A percentile compares a stretch with the other conserved stretches of the same genome.
Evolutionary conservation across 1,140 invertebrate species (phyloP).

Genomic region (Drosophila aff.): DNA sequence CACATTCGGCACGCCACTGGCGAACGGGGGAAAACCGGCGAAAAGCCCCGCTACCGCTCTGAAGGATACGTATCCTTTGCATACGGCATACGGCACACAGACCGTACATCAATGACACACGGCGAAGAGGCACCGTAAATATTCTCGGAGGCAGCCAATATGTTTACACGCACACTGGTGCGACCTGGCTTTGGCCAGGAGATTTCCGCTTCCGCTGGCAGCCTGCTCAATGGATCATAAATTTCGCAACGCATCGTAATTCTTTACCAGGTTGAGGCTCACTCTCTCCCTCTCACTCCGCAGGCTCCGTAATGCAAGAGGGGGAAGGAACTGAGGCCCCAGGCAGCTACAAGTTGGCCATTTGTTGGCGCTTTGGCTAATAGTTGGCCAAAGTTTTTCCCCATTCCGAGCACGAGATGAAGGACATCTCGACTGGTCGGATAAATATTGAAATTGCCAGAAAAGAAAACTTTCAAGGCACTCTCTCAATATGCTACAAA

Average conservation of each 20-base stretch:
- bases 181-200: slow-evolving; percentile 21
- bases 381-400: slow-evolving; percentile 71
- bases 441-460: slow-evolving; percentile 64
- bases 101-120: slow-evolving; percentile 79
- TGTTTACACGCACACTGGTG: slow-evolving; percentile 77
- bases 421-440: slow-evolving; percentile 53
- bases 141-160: slow-evolving; percentile 74
- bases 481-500: slow-evolving; percentile 52
- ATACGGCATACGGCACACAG: slow-evolving; percentile 46
- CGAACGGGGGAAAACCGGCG: neutral
- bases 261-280: slow-evolving; percentile 55
- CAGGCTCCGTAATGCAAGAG: neutral
- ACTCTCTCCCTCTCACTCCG: neutral
- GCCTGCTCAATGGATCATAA: slow-evolving; percentile 76
- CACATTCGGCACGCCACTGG: slow-evolving; percentile 44
- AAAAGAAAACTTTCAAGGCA: slow-evolving; percentile 52
- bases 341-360: slow-evolving; percentile 70
- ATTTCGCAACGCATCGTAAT: slow-evolving; percentile 72
- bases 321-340: neutral
- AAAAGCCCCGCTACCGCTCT: neutral
- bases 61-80: slow-evolving; percentile 57
- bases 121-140: slow-evolving; percentile 64
- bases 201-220: slow-evolving; percentile 36
- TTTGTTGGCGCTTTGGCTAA: slow-evolving; percentile 67
- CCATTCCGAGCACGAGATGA: slow-evolving; percentile 39